Conservation (phyloP, 1,140 invertebrate species). For the Caligus rogercresseyi region DNA sequence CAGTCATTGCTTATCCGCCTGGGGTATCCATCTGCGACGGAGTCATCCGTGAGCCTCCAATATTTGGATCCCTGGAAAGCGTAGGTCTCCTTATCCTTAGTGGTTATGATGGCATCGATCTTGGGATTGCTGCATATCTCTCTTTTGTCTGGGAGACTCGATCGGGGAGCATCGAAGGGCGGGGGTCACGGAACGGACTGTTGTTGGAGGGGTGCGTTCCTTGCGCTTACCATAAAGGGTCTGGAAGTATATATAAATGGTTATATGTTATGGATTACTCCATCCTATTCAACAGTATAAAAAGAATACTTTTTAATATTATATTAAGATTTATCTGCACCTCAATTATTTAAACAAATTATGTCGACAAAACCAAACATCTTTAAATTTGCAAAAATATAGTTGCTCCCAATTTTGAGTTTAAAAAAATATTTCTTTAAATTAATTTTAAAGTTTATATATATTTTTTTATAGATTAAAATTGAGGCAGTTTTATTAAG, state of each 20-base stretch:
- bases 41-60: constrained; percentile 51
- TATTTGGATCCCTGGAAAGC: constrained; percentile 56
- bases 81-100: constrained; percentile 53
- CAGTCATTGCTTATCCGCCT: constrained; percentile 32
- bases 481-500: no score
- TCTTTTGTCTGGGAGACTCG: constrained; percentile 23
- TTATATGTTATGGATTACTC: no score
- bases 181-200: constrained; percentile 27
- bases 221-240: constrained; percentile 62
- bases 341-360: no score
- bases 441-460: no score
- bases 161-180: constrained; percentile 22
- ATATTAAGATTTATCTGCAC: no score
- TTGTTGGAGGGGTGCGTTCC: constrained; percentile 30
- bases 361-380: no score
- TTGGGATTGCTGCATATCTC: constrained; percentile 52
- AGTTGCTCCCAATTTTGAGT: no score
- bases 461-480: no score
- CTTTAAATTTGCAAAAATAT: no score
- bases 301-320: no score
- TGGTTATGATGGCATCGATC: constrained; percentile 68
- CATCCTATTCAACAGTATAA: no score
- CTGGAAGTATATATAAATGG: constrained; percentile 30
- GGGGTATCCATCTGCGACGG: constrained; percentile 61
- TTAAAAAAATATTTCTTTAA: no score